These are phyloP conservation scores for Prunella strophiata DNA, from an alignment of 2,797 vertebrate species.

Conservation along the genomic window DNA sequence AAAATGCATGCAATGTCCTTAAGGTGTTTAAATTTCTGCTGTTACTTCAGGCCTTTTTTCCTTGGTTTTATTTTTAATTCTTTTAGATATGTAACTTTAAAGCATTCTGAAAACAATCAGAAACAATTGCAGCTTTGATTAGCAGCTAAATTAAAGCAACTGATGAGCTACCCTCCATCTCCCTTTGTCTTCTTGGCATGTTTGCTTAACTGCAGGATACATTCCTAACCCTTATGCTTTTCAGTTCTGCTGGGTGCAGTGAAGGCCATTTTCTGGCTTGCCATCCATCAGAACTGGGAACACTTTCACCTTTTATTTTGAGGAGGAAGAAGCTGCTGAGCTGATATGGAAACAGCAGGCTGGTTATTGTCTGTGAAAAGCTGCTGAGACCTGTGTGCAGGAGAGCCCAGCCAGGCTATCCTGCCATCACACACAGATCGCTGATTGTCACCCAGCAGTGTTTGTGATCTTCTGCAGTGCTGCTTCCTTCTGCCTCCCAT, in stretches of 20 bases:
- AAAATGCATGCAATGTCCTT: neutral
- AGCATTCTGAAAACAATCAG: neutral
- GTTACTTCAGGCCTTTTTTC: neutral
- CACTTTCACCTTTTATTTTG: neutral
- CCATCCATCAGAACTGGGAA: neutral
- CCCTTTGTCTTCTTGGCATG: neutral
- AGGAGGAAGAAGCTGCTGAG: constrained; percentile 45
- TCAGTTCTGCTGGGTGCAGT: neutral
- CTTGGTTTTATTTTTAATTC: neutral
- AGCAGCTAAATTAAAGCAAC: neutral
- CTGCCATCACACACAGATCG: constrained; percentile 74
- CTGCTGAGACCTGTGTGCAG: constrained; percentile 19
- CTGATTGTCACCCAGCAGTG: constrained; percentile 74
- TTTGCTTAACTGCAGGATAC: neutral
- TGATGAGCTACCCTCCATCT: neutral
- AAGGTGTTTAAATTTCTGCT: neutral
- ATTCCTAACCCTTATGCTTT: neutral
- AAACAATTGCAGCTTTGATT: neutral
- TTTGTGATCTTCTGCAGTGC: constrained; percentile 76
- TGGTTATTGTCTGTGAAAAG: constrained; percentile 47
- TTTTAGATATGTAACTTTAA: neutral
- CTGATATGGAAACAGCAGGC: constrained; percentile 49
- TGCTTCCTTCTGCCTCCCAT: constrained; percentile 80
- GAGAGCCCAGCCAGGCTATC: constrained; percentile 67
- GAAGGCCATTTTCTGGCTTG: neutral